phyloP scores from a whole-genome alignment of 2,113 vertebrate species.

The Brachypteracias leptosomus region DNA sequence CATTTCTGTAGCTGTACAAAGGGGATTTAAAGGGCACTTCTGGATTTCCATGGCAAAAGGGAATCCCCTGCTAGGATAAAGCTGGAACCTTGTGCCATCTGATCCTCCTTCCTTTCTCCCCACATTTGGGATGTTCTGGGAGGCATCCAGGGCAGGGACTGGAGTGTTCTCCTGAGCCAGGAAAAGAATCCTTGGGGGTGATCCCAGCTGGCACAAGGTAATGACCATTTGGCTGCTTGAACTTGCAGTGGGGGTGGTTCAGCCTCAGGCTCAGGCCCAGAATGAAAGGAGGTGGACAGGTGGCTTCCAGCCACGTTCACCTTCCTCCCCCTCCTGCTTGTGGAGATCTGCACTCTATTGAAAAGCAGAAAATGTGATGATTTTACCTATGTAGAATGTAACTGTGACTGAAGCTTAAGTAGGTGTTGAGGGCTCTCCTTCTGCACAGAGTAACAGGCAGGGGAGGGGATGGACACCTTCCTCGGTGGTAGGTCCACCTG shows the following conservation, averaged over 20 bases:
- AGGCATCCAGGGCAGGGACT: slow-evolving; percentile 2
- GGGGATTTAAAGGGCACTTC: slow-evolving; percentile 60
- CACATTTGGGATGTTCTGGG: slow-evolving; percentile 2
- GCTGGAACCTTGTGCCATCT: background rate
- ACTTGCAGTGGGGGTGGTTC: background rate
- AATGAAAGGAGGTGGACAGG: slow-evolving; percentile 16
- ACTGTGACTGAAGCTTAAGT: background rate
- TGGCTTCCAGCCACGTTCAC: slow-evolving; percentile 1
- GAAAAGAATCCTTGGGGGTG: slow-evolving; percentile 36
- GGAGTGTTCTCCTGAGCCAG: background rate
- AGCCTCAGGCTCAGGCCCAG: slow-evolving; percentile 11
- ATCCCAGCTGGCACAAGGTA: slow-evolving; percentile 36
- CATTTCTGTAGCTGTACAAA: background rate
- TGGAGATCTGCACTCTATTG: background rate
- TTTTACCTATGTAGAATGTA: background rate
- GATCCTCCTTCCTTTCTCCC: background rate
- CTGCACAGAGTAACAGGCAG: background rate
- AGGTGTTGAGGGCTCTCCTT: background rate
- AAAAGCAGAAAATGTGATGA: background rate
- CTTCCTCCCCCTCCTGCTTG: background rate
- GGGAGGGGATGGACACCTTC: background rate
- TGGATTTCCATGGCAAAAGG: slow-evolving; percentile 66
- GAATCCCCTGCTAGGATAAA: slow-evolving; percentile 52
- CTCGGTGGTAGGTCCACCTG: background rate
- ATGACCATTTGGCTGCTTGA: slow-evolving; percentile 48